phyloP scores from a whole-genome alignment of 2,888 invertebrate species.

The Zygothrica quintamaculata region DNA sequence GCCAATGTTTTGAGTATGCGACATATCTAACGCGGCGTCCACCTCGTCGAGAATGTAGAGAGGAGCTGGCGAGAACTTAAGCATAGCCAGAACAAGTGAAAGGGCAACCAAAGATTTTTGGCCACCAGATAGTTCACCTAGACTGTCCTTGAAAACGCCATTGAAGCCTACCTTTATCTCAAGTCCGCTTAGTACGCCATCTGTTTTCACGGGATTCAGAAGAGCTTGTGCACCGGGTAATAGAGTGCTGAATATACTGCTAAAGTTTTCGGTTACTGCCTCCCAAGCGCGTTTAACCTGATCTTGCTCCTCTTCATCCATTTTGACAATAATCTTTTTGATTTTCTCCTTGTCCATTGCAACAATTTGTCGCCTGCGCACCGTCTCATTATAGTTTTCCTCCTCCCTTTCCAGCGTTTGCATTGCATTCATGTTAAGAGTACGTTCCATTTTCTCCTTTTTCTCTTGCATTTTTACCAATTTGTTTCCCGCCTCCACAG shows the following conservation, averaged over 20 bases:
- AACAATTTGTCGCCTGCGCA: conserved; percentile 90
- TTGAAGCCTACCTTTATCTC: conserved; percentile 97
- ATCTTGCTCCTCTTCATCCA: conserved; percentile 95
- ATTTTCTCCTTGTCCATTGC: conserved; percentile 91
- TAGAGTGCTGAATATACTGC: conserved; percentile 95
- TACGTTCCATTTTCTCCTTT: conserved; percentile 88
- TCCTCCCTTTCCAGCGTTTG: conserved; percentile 94
- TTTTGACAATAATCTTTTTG: conserved; percentile 91
- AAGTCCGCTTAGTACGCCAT: conserved; percentile 89
- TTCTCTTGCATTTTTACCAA: conserved; percentile 84
- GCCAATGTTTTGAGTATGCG: conserved; percentile 99
- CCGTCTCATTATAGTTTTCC: conserved; percentile 89
- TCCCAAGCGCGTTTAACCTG: conserved; percentile 93
- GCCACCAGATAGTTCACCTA: conserved; percentile 98
- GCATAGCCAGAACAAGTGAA: conserved; percentile 97
- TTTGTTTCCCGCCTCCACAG: conserved; percentile 85
- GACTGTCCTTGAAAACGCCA: conserved; percentile 96
- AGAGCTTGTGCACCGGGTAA: conserved; percentile 95
- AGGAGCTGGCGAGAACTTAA: conserved; percentile 98
- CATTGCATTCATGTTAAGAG: conserved; percentile 93
- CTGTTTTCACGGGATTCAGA: conserved; percentile 87
- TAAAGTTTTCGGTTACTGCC: conserved; percentile 96
- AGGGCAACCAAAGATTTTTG: conserved; percentile 98
- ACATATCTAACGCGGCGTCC: conserved; percentile 98
- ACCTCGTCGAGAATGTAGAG: conserved; percentile 99